phyloP scores from a whole-genome alignment of 2,113 vertebrate species.

The Sinosuthora webbiana region DNA sequence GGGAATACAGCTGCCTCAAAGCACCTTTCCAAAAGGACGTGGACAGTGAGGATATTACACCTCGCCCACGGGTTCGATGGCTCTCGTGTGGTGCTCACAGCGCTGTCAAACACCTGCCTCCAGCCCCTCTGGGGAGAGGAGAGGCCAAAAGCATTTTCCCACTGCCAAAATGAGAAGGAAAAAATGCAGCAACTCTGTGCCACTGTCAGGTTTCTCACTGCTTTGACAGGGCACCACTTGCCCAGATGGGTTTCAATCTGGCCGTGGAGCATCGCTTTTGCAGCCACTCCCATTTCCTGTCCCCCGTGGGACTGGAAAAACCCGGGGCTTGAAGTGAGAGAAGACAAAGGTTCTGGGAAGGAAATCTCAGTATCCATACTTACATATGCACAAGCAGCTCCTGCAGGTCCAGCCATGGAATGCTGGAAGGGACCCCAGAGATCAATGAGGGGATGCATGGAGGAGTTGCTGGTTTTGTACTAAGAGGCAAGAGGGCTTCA shows the following conservation, averaged over 20 bases:
- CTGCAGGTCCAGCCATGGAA: not conserved
- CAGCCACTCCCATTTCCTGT: not conserved
- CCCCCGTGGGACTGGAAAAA: not conserved
- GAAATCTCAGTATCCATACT: not conserved
- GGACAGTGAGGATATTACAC: not conserved
- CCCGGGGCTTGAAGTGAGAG: not conserved
- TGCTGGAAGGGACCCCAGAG: not conserved
- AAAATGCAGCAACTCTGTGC: not conserved
- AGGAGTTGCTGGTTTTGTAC: not conserved
- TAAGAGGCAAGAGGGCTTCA: not conserved
- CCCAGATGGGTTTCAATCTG: rapidly evolving
- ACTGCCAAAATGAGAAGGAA: not conserved
- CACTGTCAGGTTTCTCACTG: not conserved
- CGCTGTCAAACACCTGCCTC: not conserved
- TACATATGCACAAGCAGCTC: rapidly evolving
- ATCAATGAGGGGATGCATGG: rapidly evolving
- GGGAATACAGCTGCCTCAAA: not conserved
- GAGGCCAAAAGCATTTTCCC: not conserved
- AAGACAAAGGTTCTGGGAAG: not conserved
- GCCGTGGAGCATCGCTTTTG: rapidly evolving
- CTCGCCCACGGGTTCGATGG: rapidly evolving
- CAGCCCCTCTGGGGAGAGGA: not conserved
- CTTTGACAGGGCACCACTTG: not conserved
- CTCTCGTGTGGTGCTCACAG: not conserved
- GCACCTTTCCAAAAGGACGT: not conserved